Evolutionary conservation across 2,888 invertebrate genomes (phyloP), one percentile per base, ranked within the genome.

Genomic region (Dorcus hopei): DNA sequence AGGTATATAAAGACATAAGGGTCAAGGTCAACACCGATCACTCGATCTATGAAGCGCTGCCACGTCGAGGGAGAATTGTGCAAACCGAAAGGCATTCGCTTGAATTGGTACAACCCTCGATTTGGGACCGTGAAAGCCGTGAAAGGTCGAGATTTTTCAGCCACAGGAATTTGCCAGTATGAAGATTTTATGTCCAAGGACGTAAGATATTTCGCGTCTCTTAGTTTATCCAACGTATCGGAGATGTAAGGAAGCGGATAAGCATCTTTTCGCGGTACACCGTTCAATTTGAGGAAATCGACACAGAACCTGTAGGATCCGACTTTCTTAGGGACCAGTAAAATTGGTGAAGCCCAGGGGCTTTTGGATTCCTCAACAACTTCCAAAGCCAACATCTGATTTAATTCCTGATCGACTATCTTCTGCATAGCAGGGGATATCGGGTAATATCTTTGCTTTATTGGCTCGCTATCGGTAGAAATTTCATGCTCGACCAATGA

Each of bases 241-340:
- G 63, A 63, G 19, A 74, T 68, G 38, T 68, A 66, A 0, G 65
- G 74, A 0, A 74, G 38, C 1, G 72, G 71, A 63, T 74, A 71
- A 2, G 71, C 68, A 59, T 73, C 70, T 9, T 64, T 59, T 38
- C 65, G 61, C 0, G 72, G 71, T 0, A 73, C 69, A 3, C 45
- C 40, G 52, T 74, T 77, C 0, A 75, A 49, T 41, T 68, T 67
- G 5, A 73, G 50, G 40, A 63, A 71, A 52, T 74, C 73, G 0
- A 72, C 65, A 47, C 72, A 69, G 19, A 69, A n/a, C 2, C 72
- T 53, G 43, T 65, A 71, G 2, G 56, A 60, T 0, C 65, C 68
- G 49, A 68, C 62, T 6, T 67, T 62, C 49, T 58, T 58, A 26
- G 14, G 48, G 6, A 68, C 59, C 19, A 69, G 45, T 5, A 67